Evolutionary conservation across 2,888 invertebrate genomes (phyloP), one percentile per base, ranked within the genome.

Genomic region (Campaea margaritaria): DNA sequence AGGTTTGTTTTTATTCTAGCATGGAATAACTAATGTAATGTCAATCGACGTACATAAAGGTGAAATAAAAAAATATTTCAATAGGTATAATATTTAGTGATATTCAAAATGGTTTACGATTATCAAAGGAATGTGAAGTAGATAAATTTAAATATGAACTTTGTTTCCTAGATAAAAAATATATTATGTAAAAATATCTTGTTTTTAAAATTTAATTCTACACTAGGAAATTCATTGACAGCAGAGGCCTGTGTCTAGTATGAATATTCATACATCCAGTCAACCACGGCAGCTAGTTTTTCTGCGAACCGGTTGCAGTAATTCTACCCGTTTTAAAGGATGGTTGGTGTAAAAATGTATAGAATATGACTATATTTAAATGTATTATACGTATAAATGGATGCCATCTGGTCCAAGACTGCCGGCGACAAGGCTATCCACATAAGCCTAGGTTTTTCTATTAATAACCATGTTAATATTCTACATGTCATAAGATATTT

Each of bases 401-500:
- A 36, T 41, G 47, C 14, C 8, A 45, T 41, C 14, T 45, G 46
- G 45, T 49, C 45, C 34, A 16, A 38, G 68, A 76, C 74, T 78
- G 69, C 81, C 74, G 62, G 56, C 65, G 68, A 65, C 82, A 82
- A 83, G 82, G 82, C 76, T 82, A 79, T 75, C 78, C 68, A 75
- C 75, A 77, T 71, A 72, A 64, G 69, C 61, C 73, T 76, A 75
- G 68, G 69, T 75, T 75, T 74, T 70, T 70, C 12, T 36, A 65
- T 54, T 44, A 52, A 55, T 71, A 67, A 74, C 70, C 70, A 2
- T 73, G 72, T 70, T 60, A 63, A 64, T 61, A 48, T 11, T 42
- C 16, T 15, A 38, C 36, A n/a, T 16, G 57, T 38, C 21, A 21
- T 12, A n/a, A 12, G 58, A 57, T 46, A 54, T 52, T 58, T 55